A percentile compares a stretch with the other conserved stretches of the same genome.
phyloP scores from a whole-genome alignment of 1,140 invertebrate genomes.

The Conus betulinus region DNA sequence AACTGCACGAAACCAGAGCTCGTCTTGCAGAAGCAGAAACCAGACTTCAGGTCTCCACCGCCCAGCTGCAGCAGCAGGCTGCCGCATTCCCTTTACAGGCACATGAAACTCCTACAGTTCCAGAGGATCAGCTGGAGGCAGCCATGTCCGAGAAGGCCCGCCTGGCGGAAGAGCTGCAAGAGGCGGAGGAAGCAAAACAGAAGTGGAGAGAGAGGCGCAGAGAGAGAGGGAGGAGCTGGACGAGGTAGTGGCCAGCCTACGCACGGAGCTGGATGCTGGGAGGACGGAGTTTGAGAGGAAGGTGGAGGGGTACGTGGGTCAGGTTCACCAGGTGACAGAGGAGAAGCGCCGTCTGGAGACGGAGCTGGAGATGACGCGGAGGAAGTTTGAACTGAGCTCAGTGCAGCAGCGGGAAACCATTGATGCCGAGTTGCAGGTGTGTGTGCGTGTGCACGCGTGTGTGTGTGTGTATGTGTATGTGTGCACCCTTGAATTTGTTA shows the following conservation, averaged over 20 bases:
- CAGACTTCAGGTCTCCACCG: constrained; percentile 36
- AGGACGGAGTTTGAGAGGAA: constrained; percentile 17
- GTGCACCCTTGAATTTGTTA: too few species aligned
- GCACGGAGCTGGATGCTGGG: constrained; percentile 57
- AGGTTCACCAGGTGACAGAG: constrained; percentile 37
- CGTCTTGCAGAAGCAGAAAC: constrained; percentile 45
- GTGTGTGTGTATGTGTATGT: background rate
- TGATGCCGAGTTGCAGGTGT: constrained; percentile 67
- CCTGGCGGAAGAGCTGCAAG: constrained; percentile 43
- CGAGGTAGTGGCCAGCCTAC: constrained; percentile 18
- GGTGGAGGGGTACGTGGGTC: constrained; percentile 3
- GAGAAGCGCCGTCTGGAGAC: constrained; percentile 67
- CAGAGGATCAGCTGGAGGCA: constrained; percentile 31
- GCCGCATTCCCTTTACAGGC: background rate
- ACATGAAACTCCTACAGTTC: constrained; percentile 12
- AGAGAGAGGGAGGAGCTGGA: constrained; percentile 45
- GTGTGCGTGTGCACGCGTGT: background rate
- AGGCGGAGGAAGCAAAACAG: constrained; percentile 69
- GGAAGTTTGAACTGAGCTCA: constrained; percentile 66
- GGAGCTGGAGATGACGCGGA: constrained; percentile 63
- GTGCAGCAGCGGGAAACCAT: constrained; percentile 68
- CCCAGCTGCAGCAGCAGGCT: constrained; percentile 40
- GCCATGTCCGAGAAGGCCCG: constrained; percentile 42
- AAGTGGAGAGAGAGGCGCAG: constrained; percentile 64
- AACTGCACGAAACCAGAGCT: constrained; percentile 48